Evolutionary conservation across 2,797 vertebrate genomes (phyloP).

Genomic region (Xiphorhynchus erythropygius): DNA sequence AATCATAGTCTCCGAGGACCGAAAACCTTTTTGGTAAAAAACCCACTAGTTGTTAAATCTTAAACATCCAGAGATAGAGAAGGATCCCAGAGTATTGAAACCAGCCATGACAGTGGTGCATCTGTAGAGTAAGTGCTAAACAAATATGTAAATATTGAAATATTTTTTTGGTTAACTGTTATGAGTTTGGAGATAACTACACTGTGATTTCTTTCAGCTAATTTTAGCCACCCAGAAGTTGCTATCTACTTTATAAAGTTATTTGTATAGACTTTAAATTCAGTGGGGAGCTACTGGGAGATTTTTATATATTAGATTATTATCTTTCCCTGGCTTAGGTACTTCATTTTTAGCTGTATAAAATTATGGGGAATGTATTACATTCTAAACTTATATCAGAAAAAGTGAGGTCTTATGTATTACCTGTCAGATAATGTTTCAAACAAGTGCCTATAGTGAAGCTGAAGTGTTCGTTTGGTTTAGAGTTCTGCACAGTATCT

Average conservation of each 20-base stretch:
- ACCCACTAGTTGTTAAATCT: background rate
- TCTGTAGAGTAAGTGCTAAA: background rate
- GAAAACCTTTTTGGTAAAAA: background rate
- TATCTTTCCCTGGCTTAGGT: background rate
- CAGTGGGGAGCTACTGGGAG: background rate
- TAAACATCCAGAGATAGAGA: background rate
- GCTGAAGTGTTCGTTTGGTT: background rate
- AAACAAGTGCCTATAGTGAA: background rate
- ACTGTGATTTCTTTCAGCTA: background rate
- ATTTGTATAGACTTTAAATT: background rate
- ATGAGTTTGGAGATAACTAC: background rate
- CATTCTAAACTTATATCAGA: background rate
- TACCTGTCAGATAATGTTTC: background rate
- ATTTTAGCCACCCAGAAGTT: background rate
- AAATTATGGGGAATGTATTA: background rate
- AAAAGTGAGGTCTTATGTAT: background rate
- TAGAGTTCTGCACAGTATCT: background rate
- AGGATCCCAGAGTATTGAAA: background rate
- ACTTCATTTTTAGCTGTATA: background rate
- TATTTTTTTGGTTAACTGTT: background rate
- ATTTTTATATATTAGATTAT: background rate
- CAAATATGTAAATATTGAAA: background rate
- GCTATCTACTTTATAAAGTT: background rate
- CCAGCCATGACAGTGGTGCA: rapidly evolving
- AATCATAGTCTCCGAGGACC: background rate